Evolutionary conservation across 2,113 vertebrate genomes (phyloP).

Genomic region (Xiphias gladius): DNA sequence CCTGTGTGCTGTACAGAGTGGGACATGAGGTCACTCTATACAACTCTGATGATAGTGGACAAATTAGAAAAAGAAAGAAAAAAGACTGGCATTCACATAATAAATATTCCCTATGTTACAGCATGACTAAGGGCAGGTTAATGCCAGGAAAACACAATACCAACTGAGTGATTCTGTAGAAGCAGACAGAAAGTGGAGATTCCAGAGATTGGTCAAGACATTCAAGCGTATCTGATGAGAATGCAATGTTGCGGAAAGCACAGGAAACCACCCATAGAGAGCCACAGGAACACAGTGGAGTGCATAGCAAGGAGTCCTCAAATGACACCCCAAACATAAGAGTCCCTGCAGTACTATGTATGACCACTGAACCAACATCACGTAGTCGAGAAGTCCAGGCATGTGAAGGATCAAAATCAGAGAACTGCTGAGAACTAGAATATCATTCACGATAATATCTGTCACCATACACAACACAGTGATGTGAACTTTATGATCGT

Average conservation of each 20-base stretch:
- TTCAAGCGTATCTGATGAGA: constrained; percentile 55
- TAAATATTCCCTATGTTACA: constrained; percentile 22
- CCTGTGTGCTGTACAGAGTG: constrained; percentile 28
- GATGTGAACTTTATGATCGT: constrained; percentile 11
- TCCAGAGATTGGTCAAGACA: constrained; percentile 43
- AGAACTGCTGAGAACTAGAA: constrained; percentile 9
- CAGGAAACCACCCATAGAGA: constrained; percentile 62
- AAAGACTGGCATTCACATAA: constrained; percentile 7
- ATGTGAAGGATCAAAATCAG: constrained; percentile 25
- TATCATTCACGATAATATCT: constrained; percentile 32
- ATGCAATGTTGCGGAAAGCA: constrained; percentile 51
- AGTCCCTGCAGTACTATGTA: constrained; percentile 56
- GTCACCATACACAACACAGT: neutral
- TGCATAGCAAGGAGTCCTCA: constrained; percentile 62
- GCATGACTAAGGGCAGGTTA: constrained; percentile 34
- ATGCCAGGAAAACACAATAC: constrained; percentile 22
- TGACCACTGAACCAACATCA: constrained; percentile 33
- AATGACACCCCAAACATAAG: constrained; percentile 59
- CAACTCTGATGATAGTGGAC: constrained; percentile 65
- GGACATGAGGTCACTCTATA: constrained; percentile 59
- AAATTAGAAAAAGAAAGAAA: constrained; percentile 19
- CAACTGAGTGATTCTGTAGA: constrained; percentile 15
- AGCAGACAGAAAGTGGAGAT: constrained; percentile 48
- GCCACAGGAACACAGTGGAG: constrained; percentile 48
- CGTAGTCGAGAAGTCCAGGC: constrained; percentile 6